Evolutionary conservation across 2,797 vertebrate genomes (phyloP), one percentile per base, ranked within the genome.

Genomic region (Microchirus variegatus): DNA sequence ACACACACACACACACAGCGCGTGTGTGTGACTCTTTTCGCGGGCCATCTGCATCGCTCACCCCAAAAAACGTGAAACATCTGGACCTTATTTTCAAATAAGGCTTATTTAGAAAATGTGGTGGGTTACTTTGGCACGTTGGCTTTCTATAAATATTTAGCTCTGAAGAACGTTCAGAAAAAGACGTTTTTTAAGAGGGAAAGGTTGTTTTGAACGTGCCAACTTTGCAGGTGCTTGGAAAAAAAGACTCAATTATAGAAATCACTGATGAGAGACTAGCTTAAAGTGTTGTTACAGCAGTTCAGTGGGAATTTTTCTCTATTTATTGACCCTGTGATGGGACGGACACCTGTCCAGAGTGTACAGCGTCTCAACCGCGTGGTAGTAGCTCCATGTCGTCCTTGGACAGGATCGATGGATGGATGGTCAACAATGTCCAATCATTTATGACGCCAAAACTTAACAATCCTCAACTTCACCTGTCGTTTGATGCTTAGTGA

Each of bases 111-210:
- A 83, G 79, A 88, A 83, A 85, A 82, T 75, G 82, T 63, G 72
- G 77, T 77, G 18, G 68, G 83, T 89, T 83, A 74, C 78, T 84
- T 84, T 89, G 85, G 88, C 81, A 66, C 63, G 1, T 6, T 9
- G 59, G 61, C 67, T 67, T 82, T 73, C 72, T 83, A 85, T 89
- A 87, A 90, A 89, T 90, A 89, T 90, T 89, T 89, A 85, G 74
- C 65, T 49, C 60, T 74, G 76, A 77, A 70, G 70, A 81, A 76
- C 37, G 36, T 83, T 82, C 17, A 58, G 66, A 77, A 70, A 73
- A 57, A 67, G 36, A 69, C 49, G n/a, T n/a, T 8, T 87, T 85
- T 84, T 75, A 78, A 72, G 64, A 69, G 63, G 45, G 35, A 56
- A 66, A 67, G 15, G 41, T 17, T 52, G 70, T 31, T 73, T 17